Evolutionary conservation across 2,113 vertebrate genomes (phyloP).

Genomic region (Narcine bancroftii): DNA sequence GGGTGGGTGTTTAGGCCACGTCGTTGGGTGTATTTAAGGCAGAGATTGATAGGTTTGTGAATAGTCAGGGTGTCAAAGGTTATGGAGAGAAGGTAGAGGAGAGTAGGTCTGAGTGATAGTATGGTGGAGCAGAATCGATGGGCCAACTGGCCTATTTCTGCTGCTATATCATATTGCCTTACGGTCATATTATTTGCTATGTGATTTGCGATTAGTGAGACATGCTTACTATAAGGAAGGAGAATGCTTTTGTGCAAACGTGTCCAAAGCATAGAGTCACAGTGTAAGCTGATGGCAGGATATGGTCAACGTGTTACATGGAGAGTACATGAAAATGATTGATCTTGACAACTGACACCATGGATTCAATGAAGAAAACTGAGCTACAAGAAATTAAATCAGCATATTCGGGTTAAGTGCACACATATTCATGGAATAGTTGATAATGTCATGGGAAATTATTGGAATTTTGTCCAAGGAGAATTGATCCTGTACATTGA

Average conservation of each 20-base stretch:
- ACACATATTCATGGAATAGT: neutral
- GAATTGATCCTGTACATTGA: neutral
- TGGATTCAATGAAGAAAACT: neutral
- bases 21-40: too few relatives aligned
- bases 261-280: neutral
- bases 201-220: neutral
- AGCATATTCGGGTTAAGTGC: too few relatives aligned
- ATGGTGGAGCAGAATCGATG: too few relatives aligned
- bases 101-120: too few relatives aligned
- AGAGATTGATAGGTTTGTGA: too few relatives aligned
- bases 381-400: neutral
- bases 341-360: too few relatives aligned
- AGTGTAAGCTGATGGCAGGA: neutral
- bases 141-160: too few relatives aligned
- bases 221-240: neutral
- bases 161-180: too few relatives aligned
- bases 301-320: neutral
- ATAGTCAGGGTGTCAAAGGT: too few relatives aligned
- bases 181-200: neutral
- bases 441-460: neutral
- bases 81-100: too few relatives aligned
- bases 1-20: too few relatives aligned
- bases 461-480: neutral
- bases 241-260: neutral
- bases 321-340: neutral